Evolutionary conservation across 2,888 invertebrate species (phyloP), one percentile per base, ranked within the genome.

Genomic region (Epinotia demarniana): DNA sequence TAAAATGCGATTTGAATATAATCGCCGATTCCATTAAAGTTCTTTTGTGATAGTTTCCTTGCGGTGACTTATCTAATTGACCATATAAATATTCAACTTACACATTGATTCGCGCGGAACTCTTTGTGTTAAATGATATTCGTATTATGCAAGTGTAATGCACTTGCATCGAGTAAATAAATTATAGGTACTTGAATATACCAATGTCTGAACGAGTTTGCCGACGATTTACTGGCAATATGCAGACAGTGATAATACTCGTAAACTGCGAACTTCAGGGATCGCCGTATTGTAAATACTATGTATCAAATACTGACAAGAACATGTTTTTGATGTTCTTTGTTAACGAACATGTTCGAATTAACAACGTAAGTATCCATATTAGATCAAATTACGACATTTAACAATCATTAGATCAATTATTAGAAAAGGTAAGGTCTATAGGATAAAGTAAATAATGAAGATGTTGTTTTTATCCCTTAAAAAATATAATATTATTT

Each of bases 51-150:
- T 66, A 53, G 9, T 67, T 81, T 83, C 80, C 81, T 79, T 88
- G 87, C 83, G 89, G 90, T 90, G 87, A 85, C 86, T 82, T 85
- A 83, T 86, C 87, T 90, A 92, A 92, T 92, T 92, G 92, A 92
- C 92, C 92, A 85, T 90, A 88, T 85, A 86, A 87, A 82, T 88
- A 90, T 91, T 89, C 81, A 86, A 88, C 87, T 85, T 80, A 83
- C 79, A 78, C 77, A 78, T 77, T 80, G 64, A 80, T 79, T 78
- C 77, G 79, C 79, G 75, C 78, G 77, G 77, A 73, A 53, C 5
- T 55, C 53, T 53, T 71, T 71, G 66, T 71, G 58, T 39, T 73
- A 60, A 73, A 73, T 53, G 43, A 18, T 5, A 43, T 5, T 68
- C n/a, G 61, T 68, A 69, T 62, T 46, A 57, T 69, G 55, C 18